Evolutionary conservation across 2,113 vertebrate genomes (phyloP).

Genomic region (Prionailurus bengalensis): DNA sequence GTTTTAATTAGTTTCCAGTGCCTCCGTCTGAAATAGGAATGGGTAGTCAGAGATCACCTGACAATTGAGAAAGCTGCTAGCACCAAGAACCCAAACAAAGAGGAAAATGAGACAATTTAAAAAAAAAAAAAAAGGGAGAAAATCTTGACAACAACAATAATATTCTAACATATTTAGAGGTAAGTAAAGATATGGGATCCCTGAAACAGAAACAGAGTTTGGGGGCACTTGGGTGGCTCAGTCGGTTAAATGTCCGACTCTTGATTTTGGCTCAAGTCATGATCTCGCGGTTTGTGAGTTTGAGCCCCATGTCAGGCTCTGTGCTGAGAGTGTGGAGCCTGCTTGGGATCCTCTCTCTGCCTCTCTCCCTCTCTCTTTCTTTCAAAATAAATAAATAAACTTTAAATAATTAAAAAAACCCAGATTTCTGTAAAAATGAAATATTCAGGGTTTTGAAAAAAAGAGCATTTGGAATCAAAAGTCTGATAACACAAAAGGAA

Average conservation of each 20-base stretch:
- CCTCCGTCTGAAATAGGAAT: not conserved
- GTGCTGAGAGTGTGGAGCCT: no score
- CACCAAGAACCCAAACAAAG: not conserved
- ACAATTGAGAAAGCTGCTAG: not conserved
- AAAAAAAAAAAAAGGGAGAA: not conserved
- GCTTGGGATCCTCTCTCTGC: no score
- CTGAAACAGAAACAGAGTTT: not conserved
- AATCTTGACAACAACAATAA: not conserved
- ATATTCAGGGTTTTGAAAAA: not conserved
- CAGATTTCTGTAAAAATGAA: not conserved
- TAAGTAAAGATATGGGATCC: not conserved
- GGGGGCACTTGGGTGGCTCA: no score
- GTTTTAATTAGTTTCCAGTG: not conserved
- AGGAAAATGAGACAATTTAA: not conserved
- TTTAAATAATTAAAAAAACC: not conserved
- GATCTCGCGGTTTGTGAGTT: no score
- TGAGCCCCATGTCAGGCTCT: no score
- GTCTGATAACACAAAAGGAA: not conserved
- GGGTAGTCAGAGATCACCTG: not conserved
- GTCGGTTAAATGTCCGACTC: no score
- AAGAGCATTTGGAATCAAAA: not conserved
- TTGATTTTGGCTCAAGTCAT: no score
- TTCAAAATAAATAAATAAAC: no score
- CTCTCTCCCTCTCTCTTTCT: no score
- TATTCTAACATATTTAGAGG: not conserved